Evolutionary conservation across 2,113 vertebrate species (phyloP), one percentile per base, ranked within the genome.

Genomic region (Sula dactylatra): DNA sequence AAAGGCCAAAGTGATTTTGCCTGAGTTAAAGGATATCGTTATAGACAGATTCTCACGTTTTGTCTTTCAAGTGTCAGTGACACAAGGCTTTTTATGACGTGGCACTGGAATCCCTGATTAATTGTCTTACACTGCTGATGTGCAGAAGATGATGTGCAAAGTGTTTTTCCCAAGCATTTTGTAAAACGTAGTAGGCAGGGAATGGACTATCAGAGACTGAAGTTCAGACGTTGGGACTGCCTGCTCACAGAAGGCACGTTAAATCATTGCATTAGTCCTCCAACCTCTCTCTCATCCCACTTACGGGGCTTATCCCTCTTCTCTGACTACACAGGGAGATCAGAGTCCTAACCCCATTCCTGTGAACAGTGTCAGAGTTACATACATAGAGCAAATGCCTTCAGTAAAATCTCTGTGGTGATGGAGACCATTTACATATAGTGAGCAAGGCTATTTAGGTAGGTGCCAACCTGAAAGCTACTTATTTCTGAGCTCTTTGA

Each of bases 401-500:
- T 85, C 87, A 77, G 78, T 49, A 89, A 74, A 95, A 91, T 87
- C 91, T 94, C 90, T 45, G 70, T 87, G 86, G 70, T 3, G 17
- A 69, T 1, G 0, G 76, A 93, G 64, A 55, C 82, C 91, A 38
- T 94, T 96, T 95, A 61, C 90, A 82, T 80, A 10, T 1, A 91
- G 52, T 0, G 1, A 94, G 54, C 1, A 1, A 86, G 88, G 82
- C 86, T 80, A 13, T 79, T 95, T 89, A 95, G 91, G 61, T 38
- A 55, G 93, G 73, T 91, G 89, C 89, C 86, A 94, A 84, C 78
- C 78, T 22, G 38, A 93, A 94, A 96, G 91, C 93, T 94, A 62
- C 94, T 95, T 97, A 96, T 90, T 94, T 67, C 94, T 90, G 86
- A 95, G 94, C 86, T 85, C 93, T 72, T 85, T 87, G 73, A 89